A percentile compares a stretch with the other conserved stretches of the same genome.
phyloP scores from a whole-genome alignment of 2,113 vertebrate species.

The Osmerus mordax region DNA sequence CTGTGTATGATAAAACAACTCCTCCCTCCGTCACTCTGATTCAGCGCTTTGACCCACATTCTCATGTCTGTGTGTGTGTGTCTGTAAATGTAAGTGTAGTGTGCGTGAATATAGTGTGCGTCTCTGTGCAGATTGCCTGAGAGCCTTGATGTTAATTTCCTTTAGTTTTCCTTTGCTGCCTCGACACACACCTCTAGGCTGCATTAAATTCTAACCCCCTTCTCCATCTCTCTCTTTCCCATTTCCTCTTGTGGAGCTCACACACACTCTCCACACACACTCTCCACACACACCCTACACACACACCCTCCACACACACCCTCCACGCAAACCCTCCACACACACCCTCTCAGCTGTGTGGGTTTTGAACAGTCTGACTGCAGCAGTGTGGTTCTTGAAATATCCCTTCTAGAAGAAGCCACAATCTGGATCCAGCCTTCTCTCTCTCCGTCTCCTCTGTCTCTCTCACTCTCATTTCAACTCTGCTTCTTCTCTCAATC shows the following conservation, averaged over 20 bases:
- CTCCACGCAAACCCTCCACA: neutral
- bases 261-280: neutral
- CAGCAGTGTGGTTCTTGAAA: constrained; percentile 16
- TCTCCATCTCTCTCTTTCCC: neutral
- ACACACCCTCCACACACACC: neutral
- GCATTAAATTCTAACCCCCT: neutral
- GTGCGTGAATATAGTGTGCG: neutral
- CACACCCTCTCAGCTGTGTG: constrained; percentile 17
- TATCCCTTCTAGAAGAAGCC: neutral
- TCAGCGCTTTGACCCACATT: neutral
- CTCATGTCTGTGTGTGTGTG: constrained; percentile 4
- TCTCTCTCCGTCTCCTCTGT: constrained; percentile 15
- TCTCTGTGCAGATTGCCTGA: neutral
- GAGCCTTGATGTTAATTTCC: neutral
- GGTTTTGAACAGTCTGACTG: constrained; percentile 29
- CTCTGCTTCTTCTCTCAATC: too few species aligned
- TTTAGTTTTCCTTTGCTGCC: neutral
- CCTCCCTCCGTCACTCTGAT: neutral
- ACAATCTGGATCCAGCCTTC: constrained; percentile 14
- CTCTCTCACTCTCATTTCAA: neutral
- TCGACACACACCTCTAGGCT: neutral
- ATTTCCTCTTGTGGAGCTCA: too few species aligned
- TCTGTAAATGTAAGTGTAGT: neutral
- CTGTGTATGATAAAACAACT: neutral
- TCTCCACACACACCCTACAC: neutral